Base-by-base conservation (phyloP, 2,797 vertebrate genomes). In the Malacoraja senta region DNA sequence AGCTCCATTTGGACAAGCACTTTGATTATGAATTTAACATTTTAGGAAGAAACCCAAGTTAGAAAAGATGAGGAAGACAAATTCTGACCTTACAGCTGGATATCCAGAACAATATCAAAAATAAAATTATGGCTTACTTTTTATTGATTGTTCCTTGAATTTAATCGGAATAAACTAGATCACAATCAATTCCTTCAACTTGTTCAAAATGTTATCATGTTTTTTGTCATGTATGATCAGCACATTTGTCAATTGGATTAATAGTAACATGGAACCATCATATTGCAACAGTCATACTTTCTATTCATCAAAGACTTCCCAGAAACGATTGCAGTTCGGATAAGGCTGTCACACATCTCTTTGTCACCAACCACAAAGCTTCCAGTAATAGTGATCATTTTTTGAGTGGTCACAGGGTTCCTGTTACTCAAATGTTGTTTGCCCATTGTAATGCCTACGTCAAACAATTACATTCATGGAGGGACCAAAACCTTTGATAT, bases 281-380 rank as follows among this genome's bases (percentile, higher is more conserved):
- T 83, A 24, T 26, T 83, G 44, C 38, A 38, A 38, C 79, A 83
- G 10, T 26, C 24, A 29, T 61, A n/a, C 81, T 6, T 84, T 84
- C 26, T 84, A 29, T 61, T 26, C 12, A 63, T 35, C 61, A 68
- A 8, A 68, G 61, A 35, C 15, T 88, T 88, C 84, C 84, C 84
- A 88, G 61, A 68, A 88, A 68, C 35, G 21, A 88, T 32, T 68
- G n/a, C 61, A 88, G 2, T 79, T 79, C 17, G 19, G 3, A 21
- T 79, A 29, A 78, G 32, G n/a, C 29, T n/a, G 17, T 88, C 84
- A 35, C 19, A 88, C n/a, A 35, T 61, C 63, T 88, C n/a, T 88
- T 88, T 88, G 61, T 88, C 84, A 88, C n/a, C 61, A 24, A 88
- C 84, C 84, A 68, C 63, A 68, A 32, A 35, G 35, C 19, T 88